phyloP scores from a whole-genome alignment of 2,113 vertebrate species.

The Sinocyclocheilus grahami region DNA sequence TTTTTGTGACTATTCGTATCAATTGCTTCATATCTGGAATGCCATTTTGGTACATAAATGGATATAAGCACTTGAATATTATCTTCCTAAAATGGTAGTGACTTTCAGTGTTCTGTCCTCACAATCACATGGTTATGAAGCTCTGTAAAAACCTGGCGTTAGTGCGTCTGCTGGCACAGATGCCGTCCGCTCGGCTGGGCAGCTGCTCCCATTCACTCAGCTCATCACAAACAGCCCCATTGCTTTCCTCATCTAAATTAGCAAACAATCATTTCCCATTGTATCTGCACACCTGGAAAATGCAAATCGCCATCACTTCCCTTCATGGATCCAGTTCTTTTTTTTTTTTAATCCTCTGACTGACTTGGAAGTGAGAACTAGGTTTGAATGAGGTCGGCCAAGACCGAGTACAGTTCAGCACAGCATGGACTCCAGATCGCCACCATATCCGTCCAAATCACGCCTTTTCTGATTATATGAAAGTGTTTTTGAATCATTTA shows the following conservation, averaged over 20 bases:
- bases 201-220: constrained; percentile 17
- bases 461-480: not conserved
- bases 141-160: not conserved
- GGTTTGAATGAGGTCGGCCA: not conserved
- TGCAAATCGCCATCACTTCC: not conserved
- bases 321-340: not conserved
- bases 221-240: not conserved
- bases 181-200: not conserved
- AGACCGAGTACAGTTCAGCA: not conserved
- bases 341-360: too few relatives aligned
- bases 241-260: constrained; percentile 19
- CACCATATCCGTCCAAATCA: not conserved
- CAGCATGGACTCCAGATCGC: not conserved
- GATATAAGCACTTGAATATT: not conserved
- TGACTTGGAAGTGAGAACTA: too few relatives aligned
- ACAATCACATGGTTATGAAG: not conserved
- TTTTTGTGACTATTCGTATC: not conserved
- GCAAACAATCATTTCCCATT: not conserved
- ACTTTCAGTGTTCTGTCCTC: constrained; percentile 12
- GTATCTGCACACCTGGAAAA: constrained; percentile 18
- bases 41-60: not conserved
- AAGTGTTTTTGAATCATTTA: constrained; percentile 2
- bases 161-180: not conserved
- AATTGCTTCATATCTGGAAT: not conserved
- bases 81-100: not conserved